Percentiles rank a stretch among this genome's conserved stretches.
phyloP scores from a whole-genome alignment of 2,888 invertebrate genomes.

The Scrobipalpa atriplicella region DNA sequence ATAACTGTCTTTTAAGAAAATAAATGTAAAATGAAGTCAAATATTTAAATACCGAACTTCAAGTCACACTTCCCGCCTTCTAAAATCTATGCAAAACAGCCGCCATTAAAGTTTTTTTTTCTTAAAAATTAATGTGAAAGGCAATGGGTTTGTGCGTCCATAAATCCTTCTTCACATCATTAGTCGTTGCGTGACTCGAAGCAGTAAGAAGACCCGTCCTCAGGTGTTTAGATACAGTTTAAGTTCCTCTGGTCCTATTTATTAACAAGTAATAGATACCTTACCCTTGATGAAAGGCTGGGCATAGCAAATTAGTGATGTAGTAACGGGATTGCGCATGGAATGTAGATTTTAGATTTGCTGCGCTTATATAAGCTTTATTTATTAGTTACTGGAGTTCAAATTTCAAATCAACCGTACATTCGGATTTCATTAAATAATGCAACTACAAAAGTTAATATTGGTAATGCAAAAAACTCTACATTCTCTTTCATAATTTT shows the following conservation, averaged over 20 bases:
- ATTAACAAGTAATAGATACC: slow-evolving; percentile 47
- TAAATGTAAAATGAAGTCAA: no score
- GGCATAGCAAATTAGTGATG: slow-evolving; percentile 17
- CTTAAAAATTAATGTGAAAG: slow-evolving; percentile 35
- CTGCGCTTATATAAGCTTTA: not conserved
- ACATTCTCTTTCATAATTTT: not conserved
- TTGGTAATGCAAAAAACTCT: no score
- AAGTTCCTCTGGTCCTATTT: slow-evolving; percentile 60
- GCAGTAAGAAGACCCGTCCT: slow-evolving; percentile 72
- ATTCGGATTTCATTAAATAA: no score
- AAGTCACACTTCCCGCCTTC: not conserved
- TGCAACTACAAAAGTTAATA: no score
- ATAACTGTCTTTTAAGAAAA: not conserved
- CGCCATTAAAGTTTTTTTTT: slow-evolving; percentile 33
- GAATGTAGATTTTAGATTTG: slow-evolving; percentile 4
- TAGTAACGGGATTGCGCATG: not conserved
- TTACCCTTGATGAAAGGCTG: slow-evolving; percentile 18
- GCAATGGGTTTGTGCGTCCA: slow-evolving; percentile 40
- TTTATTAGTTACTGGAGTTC: no score
- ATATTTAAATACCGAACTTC: not conserved
- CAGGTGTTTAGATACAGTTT: slow-evolving; percentile 63
- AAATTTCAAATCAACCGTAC: no score
- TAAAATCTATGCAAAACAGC: slow-evolving; percentile 29
- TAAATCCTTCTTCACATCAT: slow-evolving; percentile 75
- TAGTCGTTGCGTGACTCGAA: slow-evolving; percentile 72